Evolutionary conservation across 2,113 vertebrate genomes (phyloP).

Genomic region (Phoxinus phoxinus): DNA sequence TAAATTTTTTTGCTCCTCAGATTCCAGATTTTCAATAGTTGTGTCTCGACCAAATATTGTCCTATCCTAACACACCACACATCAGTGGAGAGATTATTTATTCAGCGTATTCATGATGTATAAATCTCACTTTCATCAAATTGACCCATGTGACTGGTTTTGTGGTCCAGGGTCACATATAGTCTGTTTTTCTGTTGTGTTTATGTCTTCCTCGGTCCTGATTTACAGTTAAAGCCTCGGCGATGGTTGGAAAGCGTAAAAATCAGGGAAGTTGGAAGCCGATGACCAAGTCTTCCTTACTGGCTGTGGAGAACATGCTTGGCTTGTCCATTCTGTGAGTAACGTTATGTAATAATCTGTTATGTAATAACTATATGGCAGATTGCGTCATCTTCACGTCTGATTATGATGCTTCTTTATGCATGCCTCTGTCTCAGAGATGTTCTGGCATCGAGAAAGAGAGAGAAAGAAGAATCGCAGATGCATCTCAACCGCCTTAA

Average conservation of each 20-base stretch:
- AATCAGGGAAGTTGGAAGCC: conserved; percentile 62
- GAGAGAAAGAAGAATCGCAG: conserved; percentile 69
- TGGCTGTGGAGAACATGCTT: conserved; percentile 69
- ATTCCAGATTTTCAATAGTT: too few relatives aligned
- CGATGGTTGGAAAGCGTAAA: conserved; percentile 48
- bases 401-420: not conserved
- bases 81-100: too few relatives aligned
- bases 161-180: too few relatives aligned
- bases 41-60: too few relatives aligned
- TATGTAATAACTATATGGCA: not conserved
- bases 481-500: conserved; percentile 75
- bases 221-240: conserved; percentile 29
- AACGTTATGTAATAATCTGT: not conserved
- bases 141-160: too few relatives aligned
- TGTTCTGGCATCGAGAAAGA: conserved; percentile 62
- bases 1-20: too few relatives aligned
- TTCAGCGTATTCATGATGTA: too few relatives aligned
- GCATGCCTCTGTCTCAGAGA: conserved; percentile 57
- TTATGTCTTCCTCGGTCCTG: not conserved
- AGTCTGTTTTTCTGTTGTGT: too few relatives aligned
- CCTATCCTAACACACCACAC: too few relatives aligned
- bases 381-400: not conserved
- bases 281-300: conserved; percentile 62
- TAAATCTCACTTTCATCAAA: too few relatives aligned
- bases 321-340: conserved; percentile 75